Percentiles rank a stretch among this genome's conserved stretches.
phyloP scores from a whole-genome alignment of 2,888 invertebrate genomes.

The Hemaris fuciformis region DNA sequence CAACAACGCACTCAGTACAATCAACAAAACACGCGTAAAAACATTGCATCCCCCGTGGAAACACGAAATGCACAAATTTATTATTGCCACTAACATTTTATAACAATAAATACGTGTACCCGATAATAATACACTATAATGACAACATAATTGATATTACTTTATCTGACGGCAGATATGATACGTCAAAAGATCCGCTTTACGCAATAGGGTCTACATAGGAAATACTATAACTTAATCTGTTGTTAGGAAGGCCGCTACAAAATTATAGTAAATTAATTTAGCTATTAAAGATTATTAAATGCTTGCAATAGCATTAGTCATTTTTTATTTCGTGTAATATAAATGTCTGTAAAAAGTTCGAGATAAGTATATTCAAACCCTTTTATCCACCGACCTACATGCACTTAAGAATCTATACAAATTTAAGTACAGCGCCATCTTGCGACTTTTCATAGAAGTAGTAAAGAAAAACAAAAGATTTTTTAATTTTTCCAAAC shows the following conservation, averaged over 20 bases:
- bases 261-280: no score
- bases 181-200: not conserved
- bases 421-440: no score
- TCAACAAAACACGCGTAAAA: slow-evolving; percentile 54
- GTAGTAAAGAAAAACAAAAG: no score
- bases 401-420: no score
- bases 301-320: no score
- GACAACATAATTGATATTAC: slow-evolving; percentile 7
- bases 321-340: no score
- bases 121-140: not conserved
- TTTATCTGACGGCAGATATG: slow-evolving; percentile 11
- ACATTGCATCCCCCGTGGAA: slow-evolving; percentile 52
- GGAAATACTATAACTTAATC: not conserved
- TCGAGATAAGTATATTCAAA: no score
- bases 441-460: no score
- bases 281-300: not conserved
- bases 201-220: not conserved
- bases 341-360: no score
- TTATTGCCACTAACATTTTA: slow-evolving; percentile 44
- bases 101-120: slow-evolving; percentile 11
- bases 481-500: no score
- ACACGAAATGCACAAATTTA: slow-evolving; percentile 43
- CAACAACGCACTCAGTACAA: slow-evolving; percentile 59
- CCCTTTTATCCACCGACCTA: no score
- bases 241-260: no score